phyloP scores from a whole-genome alignment of 1,140 invertebrate genomes.

The Centruroides vittatus region DNA sequence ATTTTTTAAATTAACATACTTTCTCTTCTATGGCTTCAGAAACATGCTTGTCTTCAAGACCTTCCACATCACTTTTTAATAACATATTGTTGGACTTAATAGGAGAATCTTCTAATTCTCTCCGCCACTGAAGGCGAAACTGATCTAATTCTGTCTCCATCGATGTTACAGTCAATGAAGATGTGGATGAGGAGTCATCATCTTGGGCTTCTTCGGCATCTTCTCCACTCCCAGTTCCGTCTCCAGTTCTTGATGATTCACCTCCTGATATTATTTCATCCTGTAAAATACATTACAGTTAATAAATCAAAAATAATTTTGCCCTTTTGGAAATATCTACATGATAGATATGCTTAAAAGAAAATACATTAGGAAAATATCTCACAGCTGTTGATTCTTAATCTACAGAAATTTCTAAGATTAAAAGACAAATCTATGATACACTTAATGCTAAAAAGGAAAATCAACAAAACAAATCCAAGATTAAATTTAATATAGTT shows the following conservation, averaged over 20 bases:
- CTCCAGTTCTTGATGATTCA: background rate
- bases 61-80: background rate
- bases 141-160: slow-evolving; percentile 21
- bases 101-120: slow-evolving; percentile 19
- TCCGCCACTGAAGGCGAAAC: slow-evolving; percentile 25
- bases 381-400: too few relatives aligned
- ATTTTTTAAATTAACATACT: background rate
- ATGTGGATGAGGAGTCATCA: slow-evolving; percentile 10
- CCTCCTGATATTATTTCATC: background rate
- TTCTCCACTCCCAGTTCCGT: background rate
- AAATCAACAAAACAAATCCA: too few relatives aligned
- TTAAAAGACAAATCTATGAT: too few relatives aligned
- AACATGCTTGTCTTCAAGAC: slow-evolving; percentile 1
- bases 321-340: too few relatives aligned
- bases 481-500: too few relatives aligned
- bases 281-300: too few relatives aligned
- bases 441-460: too few relatives aligned
- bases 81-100: background rate
- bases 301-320: too few relatives aligned
- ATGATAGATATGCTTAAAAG: too few relatives aligned
- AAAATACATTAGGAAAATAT: too few relatives aligned
- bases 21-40: background rate
- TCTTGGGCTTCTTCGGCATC: slow-evolving; percentile 9
- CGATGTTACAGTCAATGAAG: background rate
- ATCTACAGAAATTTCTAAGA: too few relatives aligned